These are phyloP conservation scores for Perodicticus potto DNA, from an alignment of 2,797 vertebrate species.

Conservation along the genomic window DNA sequence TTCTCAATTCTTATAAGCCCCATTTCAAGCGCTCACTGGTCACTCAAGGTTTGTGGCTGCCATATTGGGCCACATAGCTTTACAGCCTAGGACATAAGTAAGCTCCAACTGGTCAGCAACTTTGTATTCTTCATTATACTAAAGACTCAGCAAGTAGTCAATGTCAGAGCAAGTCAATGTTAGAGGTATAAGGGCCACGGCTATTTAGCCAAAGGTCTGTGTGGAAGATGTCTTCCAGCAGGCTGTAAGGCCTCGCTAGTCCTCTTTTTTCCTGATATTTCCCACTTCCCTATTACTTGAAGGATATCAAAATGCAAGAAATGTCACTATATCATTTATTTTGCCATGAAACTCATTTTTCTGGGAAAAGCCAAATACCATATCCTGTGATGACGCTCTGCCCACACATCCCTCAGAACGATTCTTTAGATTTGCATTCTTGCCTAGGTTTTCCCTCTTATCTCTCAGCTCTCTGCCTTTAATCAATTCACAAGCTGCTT, in stretches of 20 bases:
- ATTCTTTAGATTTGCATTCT: neutral
- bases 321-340: neutral
- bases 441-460: neutral
- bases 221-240: fast-evolving
- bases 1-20: neutral
- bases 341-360: neutral
- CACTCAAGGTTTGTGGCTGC: neutral
- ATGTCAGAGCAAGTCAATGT: too few species aligned
- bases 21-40: neutral
- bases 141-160: neutral
- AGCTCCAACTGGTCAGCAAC: too few species aligned
- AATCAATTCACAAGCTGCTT: neutral
- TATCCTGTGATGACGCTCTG: neutral
- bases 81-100: neutral
- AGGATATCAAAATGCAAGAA: neutral
- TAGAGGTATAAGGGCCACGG: neutral
- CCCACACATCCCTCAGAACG: neutral
- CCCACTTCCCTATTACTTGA: neutral
- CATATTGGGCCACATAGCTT: fast-evolving
- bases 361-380: neutral
- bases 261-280: neutral
- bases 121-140: neutral
- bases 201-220: neutral
- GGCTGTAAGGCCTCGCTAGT: fast-evolving
- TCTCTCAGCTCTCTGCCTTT: neutral